These are phyloP conservation scores for Ara ararauna DNA, from an alignment of 2,797 vertebrate genomes.

Conservation along the genomic window DNA sequence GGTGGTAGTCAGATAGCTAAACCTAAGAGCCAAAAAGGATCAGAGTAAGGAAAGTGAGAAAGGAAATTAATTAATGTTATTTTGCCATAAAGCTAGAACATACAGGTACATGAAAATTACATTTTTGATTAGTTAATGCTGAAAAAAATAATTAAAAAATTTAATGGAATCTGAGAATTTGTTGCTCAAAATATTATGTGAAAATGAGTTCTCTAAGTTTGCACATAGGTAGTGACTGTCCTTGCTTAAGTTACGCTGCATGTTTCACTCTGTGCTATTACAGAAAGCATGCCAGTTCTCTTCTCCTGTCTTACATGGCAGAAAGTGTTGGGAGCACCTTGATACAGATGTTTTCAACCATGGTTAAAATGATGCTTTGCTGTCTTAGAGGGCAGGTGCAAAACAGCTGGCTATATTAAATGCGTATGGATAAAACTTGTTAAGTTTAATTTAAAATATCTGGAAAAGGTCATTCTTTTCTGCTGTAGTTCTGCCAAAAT, in stretches of 20 bases:
- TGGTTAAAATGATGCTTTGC: background rate
- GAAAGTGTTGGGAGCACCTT: background rate
- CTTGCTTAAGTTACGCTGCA: background rate
- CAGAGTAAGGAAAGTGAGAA: background rate
- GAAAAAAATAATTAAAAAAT: background rate
- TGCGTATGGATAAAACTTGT: background rate
- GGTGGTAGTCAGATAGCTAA: background rate
- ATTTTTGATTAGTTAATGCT: background rate
- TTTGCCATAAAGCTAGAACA: background rate
- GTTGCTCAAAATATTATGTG: background rate
- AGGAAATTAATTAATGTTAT: background rate
- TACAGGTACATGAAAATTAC: background rate
- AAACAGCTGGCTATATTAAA: background rate
- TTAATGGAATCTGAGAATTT: background rate
- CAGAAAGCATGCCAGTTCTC: background rate
- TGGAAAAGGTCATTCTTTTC: background rate
- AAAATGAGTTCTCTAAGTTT: background rate
- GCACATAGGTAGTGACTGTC: background rate
- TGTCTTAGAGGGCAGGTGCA: background rate
- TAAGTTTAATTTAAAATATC: background rate
- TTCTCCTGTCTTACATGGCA: accelerated
- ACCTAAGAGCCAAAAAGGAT: background rate
- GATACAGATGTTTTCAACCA: background rate
- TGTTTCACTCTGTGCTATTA: background rate
- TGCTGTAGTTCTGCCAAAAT: background rate